phyloP scores from a whole-genome alignment of 2,888 invertebrate species.

The Bellardia pandia region DNA sequence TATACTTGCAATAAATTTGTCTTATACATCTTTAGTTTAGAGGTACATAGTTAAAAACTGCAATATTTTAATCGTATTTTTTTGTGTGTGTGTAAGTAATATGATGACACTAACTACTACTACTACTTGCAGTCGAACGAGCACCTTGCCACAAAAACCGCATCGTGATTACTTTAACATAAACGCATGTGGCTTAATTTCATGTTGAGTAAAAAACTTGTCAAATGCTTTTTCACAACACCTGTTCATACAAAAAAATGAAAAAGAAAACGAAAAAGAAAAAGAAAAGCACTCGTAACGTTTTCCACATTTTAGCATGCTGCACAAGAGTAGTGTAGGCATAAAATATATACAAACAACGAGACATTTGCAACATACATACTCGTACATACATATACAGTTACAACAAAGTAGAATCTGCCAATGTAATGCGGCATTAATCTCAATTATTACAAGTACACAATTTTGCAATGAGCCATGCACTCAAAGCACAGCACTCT shows the following conservation, averaged over 20 bases:
- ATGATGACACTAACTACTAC: slow-evolving; percentile 16
- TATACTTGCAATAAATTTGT: too few species aligned
- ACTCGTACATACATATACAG: background rate
- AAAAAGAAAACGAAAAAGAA: background rate
- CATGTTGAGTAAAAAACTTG: slow-evolving; percentile 70
- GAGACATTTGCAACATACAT: background rate
- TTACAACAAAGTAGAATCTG: slow-evolving; percentile 45
- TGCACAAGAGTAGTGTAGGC: slow-evolving; percentile 25
- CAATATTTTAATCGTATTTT: background rate
- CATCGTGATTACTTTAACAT: slow-evolving; percentile 70
- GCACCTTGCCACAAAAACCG: slow-evolving; percentile 53
- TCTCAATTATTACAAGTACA: slow-evolving; percentile 73
- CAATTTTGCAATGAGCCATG: slow-evolving; percentile 65
- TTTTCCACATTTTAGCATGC: slow-evolving; percentile 1
- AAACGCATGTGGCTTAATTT: slow-evolving; percentile 72
- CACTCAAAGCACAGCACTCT: slow-evolving; percentile 50
- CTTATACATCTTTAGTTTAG: background rate
- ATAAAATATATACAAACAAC: background rate
- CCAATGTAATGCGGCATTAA: slow-evolving; percentile 72
- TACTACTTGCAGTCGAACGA: slow-evolving; percentile 4
- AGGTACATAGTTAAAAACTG: background rate
- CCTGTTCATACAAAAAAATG: slow-evolving; percentile 60
- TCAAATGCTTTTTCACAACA: slow-evolving; percentile 73
- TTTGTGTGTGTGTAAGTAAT: background rate
- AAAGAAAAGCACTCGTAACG: slow-evolving; percentile 20